Evolutionary conservation across 1,140 invertebrate genomes (phyloP).

Genomic region (Pantala flavescens): DNA sequence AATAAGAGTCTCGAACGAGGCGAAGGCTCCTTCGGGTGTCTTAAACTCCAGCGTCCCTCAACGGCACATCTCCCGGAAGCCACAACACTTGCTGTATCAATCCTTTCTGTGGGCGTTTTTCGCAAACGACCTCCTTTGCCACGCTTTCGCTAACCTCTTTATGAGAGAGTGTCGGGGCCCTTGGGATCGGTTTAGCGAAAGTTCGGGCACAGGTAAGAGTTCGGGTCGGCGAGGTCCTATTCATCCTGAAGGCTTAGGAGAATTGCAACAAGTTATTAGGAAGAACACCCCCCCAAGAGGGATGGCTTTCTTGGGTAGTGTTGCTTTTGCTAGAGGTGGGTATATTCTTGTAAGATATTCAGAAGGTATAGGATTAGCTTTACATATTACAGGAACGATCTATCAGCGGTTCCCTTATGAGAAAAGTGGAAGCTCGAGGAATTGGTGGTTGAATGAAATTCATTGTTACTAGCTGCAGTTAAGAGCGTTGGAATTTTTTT

Average conservation of each 20-base stretch:
- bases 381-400: too few relatives aligned
- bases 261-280: conserved; percentile 4
- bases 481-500: too few relatives aligned
- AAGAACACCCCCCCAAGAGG: not conserved
- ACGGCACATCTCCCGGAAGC: not conserved
- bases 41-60: not conserved
- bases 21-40: not conserved
- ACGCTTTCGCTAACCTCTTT: too few relatives aligned
- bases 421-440: too few relatives aligned
- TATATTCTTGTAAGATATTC: too few relatives aligned
- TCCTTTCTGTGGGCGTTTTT: not conserved
- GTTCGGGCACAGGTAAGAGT: not conserved
- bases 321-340: not conserved
- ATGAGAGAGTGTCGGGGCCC: not conserved
- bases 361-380: too few relatives aligned
- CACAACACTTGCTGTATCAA: not conserved
- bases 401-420: too few relatives aligned
- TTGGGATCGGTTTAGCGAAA: not conserved
- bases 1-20: not conserved
- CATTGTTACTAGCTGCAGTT: too few relatives aligned
- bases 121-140: too few relatives aligned
- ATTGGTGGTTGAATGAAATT: too few relatives aligned
- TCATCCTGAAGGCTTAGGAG: not conserved
- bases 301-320: not conserved
- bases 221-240: not conserved